Base-by-base conservation (phyloP, 2,888 invertebrate genomes). In the Rutpela maculata region DNA sequence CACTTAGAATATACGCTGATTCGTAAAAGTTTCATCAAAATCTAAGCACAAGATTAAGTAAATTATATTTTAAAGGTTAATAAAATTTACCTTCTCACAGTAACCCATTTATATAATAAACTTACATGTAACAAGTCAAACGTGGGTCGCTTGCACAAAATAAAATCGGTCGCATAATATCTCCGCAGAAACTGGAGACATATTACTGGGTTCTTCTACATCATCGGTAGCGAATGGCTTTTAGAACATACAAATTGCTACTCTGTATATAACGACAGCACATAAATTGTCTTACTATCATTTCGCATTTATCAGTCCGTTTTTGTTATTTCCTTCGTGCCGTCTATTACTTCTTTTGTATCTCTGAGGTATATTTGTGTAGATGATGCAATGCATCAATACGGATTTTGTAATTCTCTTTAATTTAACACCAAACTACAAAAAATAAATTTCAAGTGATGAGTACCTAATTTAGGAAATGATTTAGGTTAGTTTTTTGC, bases 251-350 rank as follows among this genome's bases (percentile, higher is more conserved):
- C 67, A 67, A 67, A 67, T 67, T 67, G 67, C 67, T 43, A 17
- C 55, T 67, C 67, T 55, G 55, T 67, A 67, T 67, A 67, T 67
- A 67, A 67, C n/a, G 67, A 67, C 67, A 55, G 55, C 12, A 10
- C 55, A 67, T 67, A 67, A 67, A 67, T 67, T 67, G 43, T 38
- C 55, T 22, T 26, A 55, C 67, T 67, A 67, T 67, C 67, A 67
- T 67, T 67, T 55, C 67, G 67, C 67, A 67, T 67, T 67, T 67
- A 67, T 67, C 67, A 55, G 67, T 55, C 55, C 55, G 55, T 67
- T 67, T 67, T 67, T 67, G 55, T 67, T 55, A 50, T 67, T 50
- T 55, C 35, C 67, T 50, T 15, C 65, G 65, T 12, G 55, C 67
- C 19, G 50, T 67, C 67, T 26, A 67, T 67, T 67, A 55, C 67